Evolutionary conservation across 2,888 invertebrate species (phyloP).

Genomic region (Mythimna vitellina): DNA sequence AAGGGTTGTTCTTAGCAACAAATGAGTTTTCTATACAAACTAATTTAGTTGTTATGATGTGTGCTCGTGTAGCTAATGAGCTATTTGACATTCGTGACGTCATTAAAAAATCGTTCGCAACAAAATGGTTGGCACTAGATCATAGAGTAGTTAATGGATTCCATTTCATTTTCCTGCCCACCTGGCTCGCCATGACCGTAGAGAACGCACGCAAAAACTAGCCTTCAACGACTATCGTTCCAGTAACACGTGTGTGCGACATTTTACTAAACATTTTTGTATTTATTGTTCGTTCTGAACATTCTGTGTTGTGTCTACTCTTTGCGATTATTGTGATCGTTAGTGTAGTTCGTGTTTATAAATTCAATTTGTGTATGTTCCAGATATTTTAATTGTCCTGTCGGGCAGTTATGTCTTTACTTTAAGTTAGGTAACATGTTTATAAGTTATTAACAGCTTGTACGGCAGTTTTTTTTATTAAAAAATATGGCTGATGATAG

Average conservation of each 20-base stretch:
- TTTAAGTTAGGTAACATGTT: constrained; percentile 15
- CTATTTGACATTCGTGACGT: constrained; percentile 32
- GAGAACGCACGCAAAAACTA: constrained; percentile 75
- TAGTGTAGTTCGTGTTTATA: constrained; percentile 44
- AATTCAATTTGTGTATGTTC: constrained; percentile 47
- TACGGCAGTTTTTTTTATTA: background rate
- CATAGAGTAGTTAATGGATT: constrained; percentile 73
- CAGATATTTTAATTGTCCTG: constrained; percentile 46
- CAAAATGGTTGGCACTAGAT: constrained; percentile 62
- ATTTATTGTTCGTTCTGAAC: constrained; percentile 36
- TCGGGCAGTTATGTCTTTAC: constrained; percentile 31
- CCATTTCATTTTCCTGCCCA: constrained; percentile 77
- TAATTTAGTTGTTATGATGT: constrained; percentile 18
- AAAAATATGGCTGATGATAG: background rate
- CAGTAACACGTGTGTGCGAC: constrained; percentile 41
- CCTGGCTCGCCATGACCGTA: constrained; percentile 61
- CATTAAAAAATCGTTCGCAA: constrained; percentile 61
- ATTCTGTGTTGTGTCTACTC: constrained; percentile 51
- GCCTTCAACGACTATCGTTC: constrained; percentile 48
- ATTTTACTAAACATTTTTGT: constrained; percentile 48
- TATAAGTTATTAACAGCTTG: constrained; percentile 18
- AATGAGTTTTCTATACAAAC: background rate
- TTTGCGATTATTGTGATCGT: constrained; percentile 36
- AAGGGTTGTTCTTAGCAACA: constrained; percentile 12
- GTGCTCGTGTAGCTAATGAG: constrained; percentile 20